Evolutionary conservation across 1,140 invertebrate species (phyloP).

Genomic region (Coenobita brevimanus): DNA sequence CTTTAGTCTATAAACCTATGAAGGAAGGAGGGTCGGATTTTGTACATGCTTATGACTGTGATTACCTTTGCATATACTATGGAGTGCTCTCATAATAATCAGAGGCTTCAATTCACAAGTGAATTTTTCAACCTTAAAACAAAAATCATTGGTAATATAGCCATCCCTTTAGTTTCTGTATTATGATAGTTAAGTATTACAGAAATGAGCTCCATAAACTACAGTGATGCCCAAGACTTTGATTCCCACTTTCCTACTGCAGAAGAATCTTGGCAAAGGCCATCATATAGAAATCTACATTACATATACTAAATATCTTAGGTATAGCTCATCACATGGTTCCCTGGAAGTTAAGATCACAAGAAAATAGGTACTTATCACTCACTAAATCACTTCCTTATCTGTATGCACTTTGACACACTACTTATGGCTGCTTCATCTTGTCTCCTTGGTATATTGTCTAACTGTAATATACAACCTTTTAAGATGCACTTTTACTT

Average conservation of each 20-base stretch:
- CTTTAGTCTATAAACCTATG: conserved; percentile 46
- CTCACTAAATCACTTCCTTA: conserved; percentile 54
- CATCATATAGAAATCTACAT: conserved; percentile 61
- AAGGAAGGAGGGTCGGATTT: conserved; percentile 56
- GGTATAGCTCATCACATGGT: conserved; percentile 66
- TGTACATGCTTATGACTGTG: conserved; percentile 59
- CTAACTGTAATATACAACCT: conserved; percentile 43
- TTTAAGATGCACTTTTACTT: conserved; percentile 59
- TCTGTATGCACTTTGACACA: conserved; percentile 57
- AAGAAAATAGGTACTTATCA: conserved; percentile 63
- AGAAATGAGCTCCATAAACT: conserved; percentile 29
- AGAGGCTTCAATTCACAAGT: conserved; percentile 41
- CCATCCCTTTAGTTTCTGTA: too few relatives aligned
- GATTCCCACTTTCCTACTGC: conserved; percentile 58
- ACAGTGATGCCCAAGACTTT: conserved; percentile 43
- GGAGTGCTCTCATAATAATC: conserved; percentile 38
- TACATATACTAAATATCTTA: conserved; percentile 63
- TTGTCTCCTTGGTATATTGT: conserved; percentile 2
- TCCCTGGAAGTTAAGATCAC: conserved; percentile 67
- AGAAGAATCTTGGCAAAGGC: conserved; percentile 57
- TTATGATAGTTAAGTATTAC: background rate
- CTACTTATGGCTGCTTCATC: conserved; percentile 50
- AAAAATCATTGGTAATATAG: background rate
- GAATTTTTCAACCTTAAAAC: background rate
- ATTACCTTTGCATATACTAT: conserved; percentile 53